A percentile compares a stretch with the other conserved stretches of the same genome.
Evolutionary conservation across 1,140 invertebrate species (phyloP).

Genomic region (Brachionus plicatilis): DNA sequence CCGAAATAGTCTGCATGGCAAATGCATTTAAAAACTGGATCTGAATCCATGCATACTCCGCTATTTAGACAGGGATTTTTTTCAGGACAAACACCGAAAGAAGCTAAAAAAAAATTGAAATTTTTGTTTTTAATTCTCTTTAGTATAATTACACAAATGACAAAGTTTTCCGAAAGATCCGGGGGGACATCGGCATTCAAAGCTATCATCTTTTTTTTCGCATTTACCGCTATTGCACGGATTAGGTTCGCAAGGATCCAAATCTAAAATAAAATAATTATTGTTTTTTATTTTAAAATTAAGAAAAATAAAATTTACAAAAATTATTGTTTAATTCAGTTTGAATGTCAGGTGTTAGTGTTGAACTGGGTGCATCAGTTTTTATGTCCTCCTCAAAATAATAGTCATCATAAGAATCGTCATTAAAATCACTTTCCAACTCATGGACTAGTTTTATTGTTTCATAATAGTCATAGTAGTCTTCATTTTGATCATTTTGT

Average conservation of each 20-base stretch:
- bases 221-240: constrained; percentile 43
- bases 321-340: not conserved
- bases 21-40: constrained; percentile 35
- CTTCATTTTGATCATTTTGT: not conserved
- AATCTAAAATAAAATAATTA: not conserved
- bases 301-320: not conserved
- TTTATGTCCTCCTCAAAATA: not conserved
- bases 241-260: constrained; percentile 41
- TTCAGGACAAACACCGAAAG: constrained; percentile 32
- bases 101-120: not conserved
- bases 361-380: not conserved
- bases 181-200: constrained; percentile 39
- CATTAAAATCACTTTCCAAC: not conserved
- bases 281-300: not conserved
- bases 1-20: constrained; percentile 39
- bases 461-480: not conserved
- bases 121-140: not conserved
- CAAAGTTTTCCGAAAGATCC: constrained; percentile 41
- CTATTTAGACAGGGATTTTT: constrained; percentile 39
- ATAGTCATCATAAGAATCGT: not conserved
- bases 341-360: not conserved
- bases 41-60: constrained; percentile 30
- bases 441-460: not conserved
- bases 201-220: constrained; percentile 53
- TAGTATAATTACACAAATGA: constrained; percentile 10